Percentiles rank a stretch among this genome's conserved stretches.
phyloP scores from a whole-genome alignment of 2,113 vertebrate genomes.

The Haliaeetus leucogaster region DNA sequence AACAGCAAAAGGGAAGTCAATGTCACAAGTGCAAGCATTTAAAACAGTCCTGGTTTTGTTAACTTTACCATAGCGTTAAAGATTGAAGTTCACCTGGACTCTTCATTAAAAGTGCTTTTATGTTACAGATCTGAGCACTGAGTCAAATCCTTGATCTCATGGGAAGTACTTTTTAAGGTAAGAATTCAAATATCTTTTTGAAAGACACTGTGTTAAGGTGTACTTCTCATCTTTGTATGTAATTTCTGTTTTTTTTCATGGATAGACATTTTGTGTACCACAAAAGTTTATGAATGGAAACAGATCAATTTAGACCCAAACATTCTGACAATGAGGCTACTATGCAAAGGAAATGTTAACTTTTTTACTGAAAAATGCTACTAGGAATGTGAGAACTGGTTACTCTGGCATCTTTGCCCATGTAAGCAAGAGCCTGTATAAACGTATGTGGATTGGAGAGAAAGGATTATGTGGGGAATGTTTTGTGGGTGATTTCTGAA shows the following conservation, averaged over 20 bases:
- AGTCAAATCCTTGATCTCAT: background rate
- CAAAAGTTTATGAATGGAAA: background rate
- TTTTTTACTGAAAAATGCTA: background rate
- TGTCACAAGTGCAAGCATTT: background rate
- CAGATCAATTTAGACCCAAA: background rate
- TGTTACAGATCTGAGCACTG: background rate
- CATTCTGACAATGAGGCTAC: background rate
- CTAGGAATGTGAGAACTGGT: background rate
- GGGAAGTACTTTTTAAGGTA: background rate
- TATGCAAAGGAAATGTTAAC: background rate
- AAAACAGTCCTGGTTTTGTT: background rate
- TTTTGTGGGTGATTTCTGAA: background rate
- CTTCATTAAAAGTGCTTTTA: background rate
- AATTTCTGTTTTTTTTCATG: background rate
- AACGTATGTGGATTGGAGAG: background rate
- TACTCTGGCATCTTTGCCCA: background rate
- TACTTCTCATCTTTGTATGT: background rate
- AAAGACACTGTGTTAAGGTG: background rate
- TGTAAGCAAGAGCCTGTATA: background rate
- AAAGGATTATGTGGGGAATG: background rate
- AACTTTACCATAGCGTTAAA: background rate
- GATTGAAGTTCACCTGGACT: background rate
- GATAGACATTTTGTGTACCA: background rate
- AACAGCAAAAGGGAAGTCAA: background rate
- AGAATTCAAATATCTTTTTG: background rate